A percentile compares a stretch with the other conserved stretches of the same genome.
Conservation (phyloP, 2,797 vertebrate species). For the Xenops minutus region DNA sequence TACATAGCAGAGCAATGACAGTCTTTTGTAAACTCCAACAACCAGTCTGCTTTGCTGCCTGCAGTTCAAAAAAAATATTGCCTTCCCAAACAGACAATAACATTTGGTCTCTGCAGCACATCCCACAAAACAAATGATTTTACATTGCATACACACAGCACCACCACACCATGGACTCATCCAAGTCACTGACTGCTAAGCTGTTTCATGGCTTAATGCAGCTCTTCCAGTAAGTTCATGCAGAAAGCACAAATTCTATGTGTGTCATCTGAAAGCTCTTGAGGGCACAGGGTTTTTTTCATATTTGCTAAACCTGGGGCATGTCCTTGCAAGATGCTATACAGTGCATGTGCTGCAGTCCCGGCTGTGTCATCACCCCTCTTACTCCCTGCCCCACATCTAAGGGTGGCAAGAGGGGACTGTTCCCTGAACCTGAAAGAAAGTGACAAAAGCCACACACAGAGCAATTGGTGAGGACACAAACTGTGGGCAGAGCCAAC, state of each 20-base stretch:
- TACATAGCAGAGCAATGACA: conserved; percentile 33
- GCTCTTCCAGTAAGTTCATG: background rate
- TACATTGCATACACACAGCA: background rate
- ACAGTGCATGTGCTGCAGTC: too few species aligned
- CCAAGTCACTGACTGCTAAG: background rate
- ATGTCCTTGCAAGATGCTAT: background rate
- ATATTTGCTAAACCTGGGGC: background rate
- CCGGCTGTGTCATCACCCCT: accelerated
- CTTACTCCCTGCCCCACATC: background rate
- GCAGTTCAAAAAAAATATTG: background rate
- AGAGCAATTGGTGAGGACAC: accelerated
- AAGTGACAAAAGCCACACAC: background rate
- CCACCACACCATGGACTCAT: background rate
- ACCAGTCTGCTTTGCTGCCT: background rate
- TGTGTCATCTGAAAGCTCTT: background rate
- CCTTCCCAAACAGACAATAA: conserved; percentile 26
- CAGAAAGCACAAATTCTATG: background rate
- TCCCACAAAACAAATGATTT: conserved; percentile 8
- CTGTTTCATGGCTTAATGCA: background rate
- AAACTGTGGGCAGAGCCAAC: background rate
- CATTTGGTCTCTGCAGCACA: conserved; percentile 13
- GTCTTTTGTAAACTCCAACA: conserved; percentile 13
- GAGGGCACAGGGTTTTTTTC: background rate
- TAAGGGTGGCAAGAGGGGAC: background rate
- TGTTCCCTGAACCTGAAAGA: background rate